These are phyloP conservation scores for Caenorhabditis tropicalis DNA, from an alignment of 1,140 invertebrate genomes.

Conservation along the genomic window DNA sequence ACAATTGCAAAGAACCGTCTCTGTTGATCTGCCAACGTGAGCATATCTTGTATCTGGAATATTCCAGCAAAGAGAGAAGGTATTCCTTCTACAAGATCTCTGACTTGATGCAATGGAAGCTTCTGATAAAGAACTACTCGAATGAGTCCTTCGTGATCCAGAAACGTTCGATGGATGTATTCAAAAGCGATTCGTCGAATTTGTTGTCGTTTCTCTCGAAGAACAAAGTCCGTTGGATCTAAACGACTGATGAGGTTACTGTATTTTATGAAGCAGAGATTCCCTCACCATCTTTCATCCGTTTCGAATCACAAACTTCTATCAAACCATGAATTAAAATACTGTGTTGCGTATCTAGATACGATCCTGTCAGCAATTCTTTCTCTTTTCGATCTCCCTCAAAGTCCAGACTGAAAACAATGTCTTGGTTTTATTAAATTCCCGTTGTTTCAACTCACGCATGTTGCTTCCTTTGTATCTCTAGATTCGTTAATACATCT, in stretches of 20 bases:
- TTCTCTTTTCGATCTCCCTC: conserved; percentile 9
- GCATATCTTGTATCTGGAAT: not conserved
- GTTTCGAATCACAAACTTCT: conserved; percentile 29
- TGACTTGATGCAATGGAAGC: not conserved
- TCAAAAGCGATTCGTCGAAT: conserved; percentile 6
- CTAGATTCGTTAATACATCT: too few species aligned
- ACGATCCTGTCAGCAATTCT: not conserved
- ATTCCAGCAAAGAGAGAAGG: not conserved
- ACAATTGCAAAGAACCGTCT: conserved; percentile 11
- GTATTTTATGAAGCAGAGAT: not conserved
- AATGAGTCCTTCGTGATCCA: conserved; percentile 25
- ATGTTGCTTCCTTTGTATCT: too few species aligned
- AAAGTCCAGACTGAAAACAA: not conserved
- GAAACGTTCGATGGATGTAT: conserved; percentile 8
- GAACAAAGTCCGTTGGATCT: not conserved
- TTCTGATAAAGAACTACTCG: not conserved
- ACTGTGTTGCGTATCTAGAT: not conserved
- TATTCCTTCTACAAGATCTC: not conserved
- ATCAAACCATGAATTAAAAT: not conserved
- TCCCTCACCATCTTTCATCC: conserved; percentile 26
- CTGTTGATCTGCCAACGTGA: not conserved
- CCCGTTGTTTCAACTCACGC: too few species aligned
- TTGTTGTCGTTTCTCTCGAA: not conserved
- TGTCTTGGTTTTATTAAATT: too few species aligned
- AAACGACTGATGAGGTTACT: not conserved